Percentiles rank a stretch among this genome's conserved stretches.
These are phyloP conservation scores for Darevskia nairensis DNA, from an alignment of 2,797 vertebrate genomes.

Conservation along the genomic window DNA sequence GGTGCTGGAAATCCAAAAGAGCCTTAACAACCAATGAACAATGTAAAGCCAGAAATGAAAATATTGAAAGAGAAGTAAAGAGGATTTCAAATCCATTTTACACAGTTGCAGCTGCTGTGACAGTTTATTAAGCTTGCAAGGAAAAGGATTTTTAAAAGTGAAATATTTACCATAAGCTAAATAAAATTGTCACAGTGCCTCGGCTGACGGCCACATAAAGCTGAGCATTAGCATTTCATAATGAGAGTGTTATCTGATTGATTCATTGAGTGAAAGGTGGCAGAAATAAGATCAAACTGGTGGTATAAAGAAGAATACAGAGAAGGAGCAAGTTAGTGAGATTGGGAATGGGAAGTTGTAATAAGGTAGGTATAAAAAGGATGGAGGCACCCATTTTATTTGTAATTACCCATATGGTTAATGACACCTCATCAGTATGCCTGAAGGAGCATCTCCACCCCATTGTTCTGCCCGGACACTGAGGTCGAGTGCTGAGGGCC, in stretches of 20 bases:
- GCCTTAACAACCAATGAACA: constrained; percentile 54
- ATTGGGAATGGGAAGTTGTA: not conserved
- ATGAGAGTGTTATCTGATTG: constrained; percentile 56
- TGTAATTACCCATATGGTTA: not conserved
- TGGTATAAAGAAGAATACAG: constrained; percentile 30
- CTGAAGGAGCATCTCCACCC: too few species aligned
- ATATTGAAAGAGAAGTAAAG: constrained; percentile 58
- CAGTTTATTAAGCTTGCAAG: constrained; percentile 64
- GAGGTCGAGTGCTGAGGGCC: too few species aligned
- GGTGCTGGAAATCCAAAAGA: constrained; percentile 43
- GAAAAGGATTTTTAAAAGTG: constrained; percentile 48
- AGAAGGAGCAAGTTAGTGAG: constrained; percentile 3
- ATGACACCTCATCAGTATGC: not conserved
- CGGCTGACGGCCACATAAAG: constrained; percentile 58
- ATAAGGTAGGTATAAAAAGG: not conserved
- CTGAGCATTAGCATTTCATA: constrained; percentile 67
- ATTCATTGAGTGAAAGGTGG: constrained; percentile 55
- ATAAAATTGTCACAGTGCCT: constrained; percentile 68
- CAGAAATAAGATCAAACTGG: constrained; percentile 61
- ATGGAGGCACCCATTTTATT: not conserved
- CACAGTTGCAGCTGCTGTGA: constrained; percentile 53
- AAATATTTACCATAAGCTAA: constrained; percentile 74
- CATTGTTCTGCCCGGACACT: too few species aligned
- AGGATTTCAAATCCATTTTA: constrained; percentile 68
- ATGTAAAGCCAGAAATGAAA: constrained; percentile 63